Evolutionary conservation across 1,140 invertebrate genomes (phyloP), one percentile per base, ranked within the genome.

Genomic region (Gonioctena quinquepunctata): DNA sequence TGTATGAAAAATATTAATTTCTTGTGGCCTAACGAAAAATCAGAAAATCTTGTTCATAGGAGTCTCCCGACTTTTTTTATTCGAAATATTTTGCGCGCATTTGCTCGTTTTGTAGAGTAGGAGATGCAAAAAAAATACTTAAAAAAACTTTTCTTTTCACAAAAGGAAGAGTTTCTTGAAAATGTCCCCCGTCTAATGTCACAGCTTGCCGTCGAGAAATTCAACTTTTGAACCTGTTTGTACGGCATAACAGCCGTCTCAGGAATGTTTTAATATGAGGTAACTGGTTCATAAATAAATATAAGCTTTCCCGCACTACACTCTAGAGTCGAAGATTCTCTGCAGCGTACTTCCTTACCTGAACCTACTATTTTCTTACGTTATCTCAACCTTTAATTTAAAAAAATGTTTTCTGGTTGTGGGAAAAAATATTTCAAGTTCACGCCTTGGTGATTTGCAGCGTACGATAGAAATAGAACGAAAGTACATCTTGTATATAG

Each of bases 301-400:
- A 57, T 57, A 22, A 57, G 13, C 19, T 25, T 22, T 57, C n/a
- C 54, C 19, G 54, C 54, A 57, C 1, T 25, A 7, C 13, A 7
- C n/a, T 25, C 22, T 57, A 57, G 21, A 57, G 54, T 21, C 16
- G 21, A 57, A 13, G 54, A 25, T 57, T 25, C 21, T 57, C 4
- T n/a, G 54, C 7, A 6, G 21, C 13, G 21, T 5, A 16, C 22
- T 22, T 57, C 25, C 22, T n/a, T 57, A 57, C 54, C 54, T 57
- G 54, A 11, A 6, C n/a, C 48, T 5, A 21, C 54, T 57, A 57
- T 57, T 18, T 57, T 57, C 3, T 7, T 22, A n/a, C 54, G 22
- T 57, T 57, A 57, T 22, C 54, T 42, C 54, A 22, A 57, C 54
- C 22, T 22, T 57, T 57, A 19, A 57, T 57, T 57, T 21, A 57